Base-by-base conservation (phyloP, 2,797 vertebrate genomes). In the Mormyrus proboscirostris region DNA sequence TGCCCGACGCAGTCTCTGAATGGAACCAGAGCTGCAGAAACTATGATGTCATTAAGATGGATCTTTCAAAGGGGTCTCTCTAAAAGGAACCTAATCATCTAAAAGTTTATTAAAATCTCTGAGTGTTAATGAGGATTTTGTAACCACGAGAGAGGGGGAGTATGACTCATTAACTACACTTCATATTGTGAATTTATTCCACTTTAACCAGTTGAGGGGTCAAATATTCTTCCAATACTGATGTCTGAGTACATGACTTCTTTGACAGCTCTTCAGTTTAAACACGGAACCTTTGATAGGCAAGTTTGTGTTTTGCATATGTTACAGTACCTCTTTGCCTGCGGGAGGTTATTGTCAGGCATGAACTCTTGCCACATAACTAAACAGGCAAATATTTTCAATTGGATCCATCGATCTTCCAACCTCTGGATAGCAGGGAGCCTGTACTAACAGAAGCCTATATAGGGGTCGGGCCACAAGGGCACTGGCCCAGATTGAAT, bases 61-160 rank as follows among this genome's bases (percentile, higher is more conserved):
- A 69, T 69, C 33, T 10, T 86, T 25, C n/a, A 55, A 29, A 29
- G 9, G 22, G 84, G 22, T 33, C 25, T 86, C n/a, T 65, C 7
- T 44, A 65, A 87, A 87, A 69, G 59, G 25, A 86, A 25, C 14
- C 19, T 88, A 53, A 76, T 25, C 50, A 50, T 73, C 25, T 51
- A 55, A 76, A 38, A 76, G 65, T 53, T 76, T 76, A 88, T 53
- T 50, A 88, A 73, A 29, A 25, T 76, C 62, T 88, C 49, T 88
- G 29, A 33, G 59, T 14, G 49, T 51, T 88, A 79, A 88, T 88
- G 88, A 49, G 29, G 88, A 79, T 88, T 88, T 88, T 16, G 65
- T 88, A 49, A 51, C 53, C 44, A 12, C 8, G 41, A 88, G 62
- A 62, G 29, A 62, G 7, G 12, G 38, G 41, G 62, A 19, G 12